Evolutionary conservation across 2,113 vertebrate species (phyloP), one percentile per base, ranked within the genome.

Genomic region (Tupaia chinensis): DNA sequence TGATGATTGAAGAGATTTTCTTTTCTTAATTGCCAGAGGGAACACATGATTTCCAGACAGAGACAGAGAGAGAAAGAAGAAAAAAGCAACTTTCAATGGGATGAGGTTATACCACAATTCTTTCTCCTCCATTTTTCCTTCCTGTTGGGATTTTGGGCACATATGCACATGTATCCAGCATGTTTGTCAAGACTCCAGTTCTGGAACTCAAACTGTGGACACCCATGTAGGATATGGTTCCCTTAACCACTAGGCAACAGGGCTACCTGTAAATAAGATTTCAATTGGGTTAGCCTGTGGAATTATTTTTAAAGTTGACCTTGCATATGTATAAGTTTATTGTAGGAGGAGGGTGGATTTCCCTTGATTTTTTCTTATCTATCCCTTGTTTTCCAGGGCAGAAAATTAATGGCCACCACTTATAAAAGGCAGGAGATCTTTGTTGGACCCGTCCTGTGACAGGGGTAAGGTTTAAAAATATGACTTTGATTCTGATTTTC

Each of bases 301-400:
- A 83, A 86, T 89, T 79, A 63, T 74, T 94, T 94, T 69, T n/a
- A 95, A 95, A 94, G 12, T 29, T 90, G 27, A 87, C 15, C n/a
- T 32, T 56, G 61, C 10, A 70, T 72, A 12, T 73, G 0, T 89
- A 13, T 22, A 8, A 29, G 32, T 63, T n/a, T 81, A 27, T 70
- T 44, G 16, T 3, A 6, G 63, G 19, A 2, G 8, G n/a, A 16
- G 2, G 7, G 3, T 69, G 13, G 32, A 19, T 9, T 15, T 95
- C 14, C 58, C 61, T 87, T 13, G 8, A 77, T 81, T 91, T 25
- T 92, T 89, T 88, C n/a, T 89, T 53, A 44, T 20, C 15, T 85
- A 74, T 72, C 7, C 8, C 29, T 89, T 89, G 19, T 74, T 95
- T 92, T 25, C 68, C 13, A 87, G 19, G 25, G 32, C 29, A 91